Base-by-base conservation (phyloP, 2,113 vertebrate genomes). In the Pedetes capensis region DNA sequence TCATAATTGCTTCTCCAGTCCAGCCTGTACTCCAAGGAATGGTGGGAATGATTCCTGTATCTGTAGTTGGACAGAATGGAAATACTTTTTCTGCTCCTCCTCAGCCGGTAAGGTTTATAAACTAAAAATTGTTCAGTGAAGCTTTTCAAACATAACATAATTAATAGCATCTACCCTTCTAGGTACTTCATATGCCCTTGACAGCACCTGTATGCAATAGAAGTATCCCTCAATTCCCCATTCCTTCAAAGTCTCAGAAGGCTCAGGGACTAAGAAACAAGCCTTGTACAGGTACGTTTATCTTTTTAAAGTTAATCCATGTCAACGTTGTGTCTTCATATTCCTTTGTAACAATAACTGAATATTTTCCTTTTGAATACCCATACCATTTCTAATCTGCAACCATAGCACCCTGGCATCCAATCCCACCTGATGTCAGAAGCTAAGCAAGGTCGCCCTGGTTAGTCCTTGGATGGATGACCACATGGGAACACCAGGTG, bases 1-100 rank as follows among this genome's bases (percentile, higher is more conserved):
- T 99, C 94, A 98, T 99, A 97, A 99, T 99, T 89, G 98, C 99
- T 14, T 99, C 99, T 88, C 98, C 99, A 0, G 98, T 99, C 64
- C 99, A 99, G 34, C 99, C 99, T 42, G 97, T 99, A 97, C 95
- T 99, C 91, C 99, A 99, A 90, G 98, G 99, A 94, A 98, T 99
- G 98, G 98, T 99, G 93, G 98, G 98, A 84, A 98, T 99, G 98
- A 98, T 99, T 69, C 99, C 99, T 71, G 98, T 99, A 44, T 99
- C 99, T 32, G 98, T 99, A 11, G 98, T 99, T 79, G 99, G 99
- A 69, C 99, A 99, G 74, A 98, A 96, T 14, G 96, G 98, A 94
- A 99, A 98, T 76, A 97, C 98, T 0, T 98, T 99, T 94, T 97
- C 99, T 34, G 97, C 99, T 95, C 95, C 99, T 90, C 96, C 99